Evolutionary conservation across 2,888 invertebrate species (phyloP).

Genomic region (Leistus spinibarbis): DNA sequence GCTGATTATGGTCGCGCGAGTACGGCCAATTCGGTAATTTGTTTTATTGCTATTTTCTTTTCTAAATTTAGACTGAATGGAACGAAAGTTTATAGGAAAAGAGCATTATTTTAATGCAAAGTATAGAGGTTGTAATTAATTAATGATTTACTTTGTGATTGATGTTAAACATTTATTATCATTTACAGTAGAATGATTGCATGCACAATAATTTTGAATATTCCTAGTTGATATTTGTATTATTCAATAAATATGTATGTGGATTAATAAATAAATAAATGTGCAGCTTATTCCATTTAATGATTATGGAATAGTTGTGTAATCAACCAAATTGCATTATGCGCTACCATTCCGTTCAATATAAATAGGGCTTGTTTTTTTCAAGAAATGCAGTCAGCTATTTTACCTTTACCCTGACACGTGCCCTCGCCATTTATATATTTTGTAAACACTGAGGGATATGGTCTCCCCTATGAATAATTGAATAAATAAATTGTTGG

Average conservation of each 20-base stretch:
- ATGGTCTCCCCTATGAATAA: too few relatives aligned
- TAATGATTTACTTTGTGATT: slow-evolving; percentile 40
- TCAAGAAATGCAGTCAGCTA: too few relatives aligned
- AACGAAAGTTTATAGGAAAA: slow-evolving; percentile 65
- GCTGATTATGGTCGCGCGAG: neutral
- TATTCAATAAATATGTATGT: slow-evolving; percentile 25
- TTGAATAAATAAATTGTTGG: too few relatives aligned
- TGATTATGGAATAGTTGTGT: neutral
- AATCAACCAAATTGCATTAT: neutral
- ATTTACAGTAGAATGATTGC: slow-evolving; percentile 19
- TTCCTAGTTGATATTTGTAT: slow-evolving; percentile 20
- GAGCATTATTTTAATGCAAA: slow-evolving; percentile 91
- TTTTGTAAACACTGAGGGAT: too few relatives aligned
- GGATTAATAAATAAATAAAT: slow-evolving; percentile 23
- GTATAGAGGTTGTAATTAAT: slow-evolving; percentile 81
- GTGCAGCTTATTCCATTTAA: neutral
- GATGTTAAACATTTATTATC: slow-evolving; percentile 33
- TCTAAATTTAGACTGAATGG: neutral
- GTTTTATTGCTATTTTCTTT: neutral
- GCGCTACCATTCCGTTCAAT: too few relatives aligned
- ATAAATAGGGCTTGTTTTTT: too few relatives aligned
- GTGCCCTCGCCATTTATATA: too few relatives aligned
- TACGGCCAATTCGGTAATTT: neutral
- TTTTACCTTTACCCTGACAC: too few relatives aligned
- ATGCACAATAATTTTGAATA: slow-evolving; percentile 33